Percentiles rank a stretch among this genome's conserved stretches.
These are phyloP conservation scores for Ellobius talpinus DNA, from an alignment of 2,113 vertebrate genomes.

Conservation along the genomic window DNA sequence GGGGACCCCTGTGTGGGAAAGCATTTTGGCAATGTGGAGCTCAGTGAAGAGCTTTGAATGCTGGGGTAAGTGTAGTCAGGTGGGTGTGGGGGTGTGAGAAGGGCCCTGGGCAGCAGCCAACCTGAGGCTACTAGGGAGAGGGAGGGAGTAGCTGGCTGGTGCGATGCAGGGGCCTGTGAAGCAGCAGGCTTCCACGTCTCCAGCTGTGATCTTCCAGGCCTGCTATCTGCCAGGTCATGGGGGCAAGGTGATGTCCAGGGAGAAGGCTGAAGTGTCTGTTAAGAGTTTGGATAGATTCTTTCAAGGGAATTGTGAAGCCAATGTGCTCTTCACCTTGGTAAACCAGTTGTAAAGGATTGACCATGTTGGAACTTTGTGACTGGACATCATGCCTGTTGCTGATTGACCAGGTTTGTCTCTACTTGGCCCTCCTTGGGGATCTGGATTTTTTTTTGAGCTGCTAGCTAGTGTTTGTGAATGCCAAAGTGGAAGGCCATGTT, in stretches of 20 bases:
- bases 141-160: not conserved
- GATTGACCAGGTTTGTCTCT: not conserved
- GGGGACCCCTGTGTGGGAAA: slow-evolving; percentile 79
- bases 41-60: not conserved
- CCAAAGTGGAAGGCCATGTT: not conserved
- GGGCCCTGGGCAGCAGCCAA: slow-evolving; percentile 29
- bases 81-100: slow-evolving; percentile 57
- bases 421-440: not conserved
- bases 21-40: slow-evolving; percentile 65
- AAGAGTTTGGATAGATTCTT: not conserved
- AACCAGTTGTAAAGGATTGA: not conserved
- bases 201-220: not conserved
- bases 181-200: not conserved
- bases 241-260: not conserved
- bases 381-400: not conserved
- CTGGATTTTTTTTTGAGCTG: not conserved
- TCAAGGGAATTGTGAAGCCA: not conserved
- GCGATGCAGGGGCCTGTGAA: too few relatives aligned
- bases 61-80: slow-evolving; percentile 35
- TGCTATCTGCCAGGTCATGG: not conserved
- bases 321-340: not conserved
- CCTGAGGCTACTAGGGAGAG: not conserved
- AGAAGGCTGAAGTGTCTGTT: not conserved
- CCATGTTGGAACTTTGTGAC: not conserved
- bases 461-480: not conserved